Base-by-base conservation (phyloP, 2,797 vertebrate species). In the Pachyuromys duprasi region DNA sequence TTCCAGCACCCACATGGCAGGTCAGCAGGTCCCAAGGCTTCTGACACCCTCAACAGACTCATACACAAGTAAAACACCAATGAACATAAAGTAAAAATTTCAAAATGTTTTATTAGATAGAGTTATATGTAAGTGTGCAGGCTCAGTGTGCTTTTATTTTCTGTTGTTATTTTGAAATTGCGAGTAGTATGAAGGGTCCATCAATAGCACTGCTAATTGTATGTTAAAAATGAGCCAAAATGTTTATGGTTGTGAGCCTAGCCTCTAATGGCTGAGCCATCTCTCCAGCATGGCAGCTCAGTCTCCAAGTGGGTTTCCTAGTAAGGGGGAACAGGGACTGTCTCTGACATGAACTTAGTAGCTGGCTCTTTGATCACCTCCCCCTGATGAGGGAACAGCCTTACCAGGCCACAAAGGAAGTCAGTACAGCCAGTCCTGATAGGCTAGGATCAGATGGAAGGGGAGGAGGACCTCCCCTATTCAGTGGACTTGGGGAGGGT, bases 171-270 rank as follows among this genome's bases (percentile, higher is more conserved):
- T 92, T 70, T 82, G 55, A 90, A 93, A 33, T 65, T 81, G 18
- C 70, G 17, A 69, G 20, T 74, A 82, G 53, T 5, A n/a, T 81
- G 53, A 79, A 22, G 70, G 82, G 49, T 84, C 55, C 42, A 63
- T 42, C 5, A 69, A 18, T 53, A 39, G 31, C 76, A 81, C 93
- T 80, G 18, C 36, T 90, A 57, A 78, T n/a, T 87, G 3, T 65
- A 93, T 74, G 86, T 33, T 89, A 62, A 83, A 70, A 95, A 1
- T 42, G 5, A 94, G 81, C 39, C n/a, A 94, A 91, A 78, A 70
- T 76, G 69, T 62, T 95, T 49, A 49, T 49, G 49, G 49, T 49
- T 49, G 11, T 49, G 49, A 49, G 49, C 9, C 49, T 49, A 49
- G 49, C 8, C 49, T 49, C 11, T 49, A 49, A 49, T 49, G 49